Evolutionary conservation across 1,140 invertebrate species (phyloP), one percentile per base, ranked within the genome.

Genomic region (Heliothis subflexa): DNA sequence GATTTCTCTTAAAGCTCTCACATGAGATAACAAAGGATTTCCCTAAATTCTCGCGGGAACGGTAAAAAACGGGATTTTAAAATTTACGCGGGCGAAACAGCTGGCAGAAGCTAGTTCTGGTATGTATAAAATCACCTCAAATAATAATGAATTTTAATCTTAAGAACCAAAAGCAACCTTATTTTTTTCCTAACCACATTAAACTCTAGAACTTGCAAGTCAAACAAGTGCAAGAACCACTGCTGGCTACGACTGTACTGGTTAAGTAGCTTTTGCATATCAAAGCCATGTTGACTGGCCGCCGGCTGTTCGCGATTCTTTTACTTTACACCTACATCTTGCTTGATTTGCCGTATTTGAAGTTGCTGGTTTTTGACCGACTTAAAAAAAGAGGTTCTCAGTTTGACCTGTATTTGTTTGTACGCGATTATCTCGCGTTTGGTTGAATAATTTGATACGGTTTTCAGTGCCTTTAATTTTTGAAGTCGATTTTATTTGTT

Each of bases 191-290:
- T 50, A 50, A 68, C 64, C 3, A 52, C 45, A 50, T 68, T 50
- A n/a, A 50, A 50, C 47, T 68, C 10, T 5, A 21, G 18, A 21
- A 21, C 21, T 68, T 14, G 28, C 50, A 50, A 68, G 45, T 68
- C 64, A 68, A 68, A 68, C 45, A 52, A 14, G 45, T 14, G 47
- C 12, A 49, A 25, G 64, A 50, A 49, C 21, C 16, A 11, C 18
- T 13, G 11, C 7, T 2, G 7, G 28, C 61, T 21, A 50, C 4
- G 40, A 50, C 64, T 66, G 64, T 47, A 21, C 72, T 76, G 13
- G 64, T 55, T 78, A 73, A 73, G 68, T 74, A 72, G 59, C 50
- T 78, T 80, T 81, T 73, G 79, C 74, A 81, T 81, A 59, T 81
- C 79, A 81, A 81, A 81, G 79, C 21, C 21, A 16, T 77, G 70